These are phyloP conservation scores for Brenthis daphne DNA, from an alignment of 2,888 invertebrate genomes.

Conservation along the genomic window DNA sequence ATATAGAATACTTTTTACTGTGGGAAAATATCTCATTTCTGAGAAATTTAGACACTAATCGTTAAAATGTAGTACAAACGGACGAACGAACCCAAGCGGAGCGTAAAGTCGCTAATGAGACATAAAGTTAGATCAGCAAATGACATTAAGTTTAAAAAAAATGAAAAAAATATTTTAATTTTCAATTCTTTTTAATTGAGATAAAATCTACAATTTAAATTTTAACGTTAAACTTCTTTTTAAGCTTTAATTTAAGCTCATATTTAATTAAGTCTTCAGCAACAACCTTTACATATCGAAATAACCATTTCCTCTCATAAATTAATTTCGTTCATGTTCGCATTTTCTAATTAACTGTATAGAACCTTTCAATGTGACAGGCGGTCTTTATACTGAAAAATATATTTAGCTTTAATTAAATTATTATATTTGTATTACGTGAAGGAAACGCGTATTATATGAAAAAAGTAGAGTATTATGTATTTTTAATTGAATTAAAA, in stretches of 20 bases:
- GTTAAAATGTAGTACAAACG: too few relatives aligned
- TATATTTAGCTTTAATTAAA: slow-evolving; percentile 23
- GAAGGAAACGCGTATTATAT: not conserved
- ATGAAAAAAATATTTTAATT: too few relatives aligned
- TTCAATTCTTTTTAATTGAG: too few relatives aligned
- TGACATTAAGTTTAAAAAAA: too few relatives aligned
- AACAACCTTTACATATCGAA: slow-evolving; percentile 24
- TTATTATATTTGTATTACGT: slow-evolving; percentile 10
- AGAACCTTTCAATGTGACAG: slow-evolving; percentile 24
- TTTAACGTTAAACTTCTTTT: not conserved
- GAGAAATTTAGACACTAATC: too few relatives aligned
- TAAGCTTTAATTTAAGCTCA: slow-evolving; percentile 24
- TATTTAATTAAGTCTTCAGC: slow-evolving; percentile 32
- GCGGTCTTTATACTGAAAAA: slow-evolving; percentile 17
- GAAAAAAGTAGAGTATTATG: not conserved
- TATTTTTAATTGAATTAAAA: not conserved
- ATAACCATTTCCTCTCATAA: slow-evolving; percentile 28
- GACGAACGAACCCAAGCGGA: too few relatives aligned
- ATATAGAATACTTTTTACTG: too few relatives aligned
- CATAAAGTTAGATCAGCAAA: too few relatives aligned
- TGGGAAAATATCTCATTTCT: too few relatives aligned
- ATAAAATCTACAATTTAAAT: not conserved
- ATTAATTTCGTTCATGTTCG: slow-evolving; percentile 31
- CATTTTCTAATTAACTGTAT: slow-evolving; percentile 33
- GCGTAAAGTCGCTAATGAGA: too few relatives aligned